Evolutionary conservation across 2,797 vertebrate species (phyloP), one percentile per base, ranked within the genome.

Genomic region (Acanthurus leucopareius): DNA sequence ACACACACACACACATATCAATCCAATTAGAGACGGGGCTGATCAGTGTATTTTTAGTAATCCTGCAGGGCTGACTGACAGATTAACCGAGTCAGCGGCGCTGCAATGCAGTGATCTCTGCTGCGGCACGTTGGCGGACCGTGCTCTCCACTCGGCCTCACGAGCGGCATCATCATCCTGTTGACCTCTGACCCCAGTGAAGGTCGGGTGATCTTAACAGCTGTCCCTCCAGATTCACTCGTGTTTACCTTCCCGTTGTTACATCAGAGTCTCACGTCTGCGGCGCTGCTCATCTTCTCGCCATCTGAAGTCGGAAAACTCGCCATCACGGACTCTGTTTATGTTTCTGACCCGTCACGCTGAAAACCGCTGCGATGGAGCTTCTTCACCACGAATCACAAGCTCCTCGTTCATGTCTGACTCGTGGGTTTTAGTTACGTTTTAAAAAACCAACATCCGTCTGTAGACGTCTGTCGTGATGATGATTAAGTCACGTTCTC

Each of bases 31-130:
- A 48, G 62, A 25, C 10, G 19, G 40, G 56, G 78, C 82, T 90
- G 86, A 93, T 91, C 47, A 67, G 44, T 57, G 42, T 96, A 94
- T 95, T 94, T 95, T 94, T 94, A 89, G 94, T 89, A 90, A 92
- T 94, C 93, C 90, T 72, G 77, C 63, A 15, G 42, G 91, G 88
- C 91, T 93, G 63, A 93, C 82, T 88, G 74, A 81, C 79, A 88
- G 93, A 90, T 92, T 91, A 93, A 73, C 65, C 1, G 28, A 80
- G 64, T 83, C 78, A 88, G 76, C 14, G 25, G 60, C 28, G 6
- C 52, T 56, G 57, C 17, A 58, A 48, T 74, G 74, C 59, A 49
- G 47, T 79, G 88, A 92, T 91, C 87, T 92, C 74, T 83, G 78
- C 79, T 61, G 60, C 38, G 2, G 75, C 89, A 81, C 80, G 83